Base-by-base conservation (phyloP, 1,140 invertebrate genomes). In the Chironomus tepperi region DNA sequence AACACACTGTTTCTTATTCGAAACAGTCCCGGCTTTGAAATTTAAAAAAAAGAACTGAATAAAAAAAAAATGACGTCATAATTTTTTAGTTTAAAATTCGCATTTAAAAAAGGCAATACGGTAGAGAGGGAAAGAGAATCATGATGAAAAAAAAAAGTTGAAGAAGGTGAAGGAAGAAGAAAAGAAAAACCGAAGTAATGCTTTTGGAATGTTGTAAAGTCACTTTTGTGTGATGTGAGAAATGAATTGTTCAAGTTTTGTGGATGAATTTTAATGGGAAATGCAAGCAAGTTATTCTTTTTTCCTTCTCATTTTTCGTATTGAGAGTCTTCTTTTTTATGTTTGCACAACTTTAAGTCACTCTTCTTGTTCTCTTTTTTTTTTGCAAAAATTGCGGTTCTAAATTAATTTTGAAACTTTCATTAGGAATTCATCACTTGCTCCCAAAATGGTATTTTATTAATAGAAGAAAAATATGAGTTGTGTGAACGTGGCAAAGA, bases 221-320 rank as follows among this genome's bases (percentile, higher is more conserved):
- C 12, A 57, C 47, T 57, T 57, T 57, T 57, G 47, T 57, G 47
- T 57, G 47, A 57, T 57, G 47, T 57, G 47, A 57, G 47, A 57
- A 57, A 57, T 57, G 47, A 57, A 57, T 57, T 57, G 47, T 57
- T 57, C 47, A 57, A 57, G 47, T 57, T 57, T 57, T 57, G 47
- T 57, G 47, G 47, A 57, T 57, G 47, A 57, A 57, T 57, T 57
- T 57, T 57, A 57, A 57, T 57, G 47, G 47, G 47, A 57, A 57
- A 57, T 57, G 47, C 47, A 57, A 57, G 47, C 47, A 57, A 57
- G 47, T 57, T 57, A 57, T 57, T 57, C n/a, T 57, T n/a, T 57
- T 57, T n/a, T 57, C 15, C 5, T 57, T 57, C 47, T 15, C n/a
- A n/a, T n/a, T 57, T 5, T 15, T 57, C 3, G 47, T n/a, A 15